Base-by-base conservation (phyloP, 2,797 vertebrate genomes). In the Hybognathus amarus region DNA sequence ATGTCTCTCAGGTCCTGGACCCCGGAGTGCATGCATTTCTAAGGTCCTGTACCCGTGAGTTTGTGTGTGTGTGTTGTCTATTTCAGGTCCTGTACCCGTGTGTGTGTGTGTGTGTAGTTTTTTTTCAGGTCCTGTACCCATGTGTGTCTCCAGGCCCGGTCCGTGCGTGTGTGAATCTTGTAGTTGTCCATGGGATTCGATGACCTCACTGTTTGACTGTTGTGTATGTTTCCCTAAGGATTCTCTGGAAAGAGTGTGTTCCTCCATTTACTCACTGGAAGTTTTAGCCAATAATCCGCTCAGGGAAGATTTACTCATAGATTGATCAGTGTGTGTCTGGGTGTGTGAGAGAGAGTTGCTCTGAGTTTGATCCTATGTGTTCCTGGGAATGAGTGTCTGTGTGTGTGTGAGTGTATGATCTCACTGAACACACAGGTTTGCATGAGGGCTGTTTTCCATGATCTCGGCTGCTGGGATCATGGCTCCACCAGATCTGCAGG, bases 201-300 rank as follows among this genome's bases (percentile, higher is more conserved):
- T 89, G 90, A 90, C 77, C 87, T 91, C 90, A 89, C 80, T 64
- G 36, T 22, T 52, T 30, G 12, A 42, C 42, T 36, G 20, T 24
- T 20, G 52, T 47, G 30, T 36, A 27, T n/a, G n/a, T n/a, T n/a
- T n/a, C n/a, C n/a, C n/a, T 27, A 33, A 50, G 59, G 30, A 20
- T 13, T 77, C 76, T 77, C 18, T 10, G 8, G 38, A 77, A 5
- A 8, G 56, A 64, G 13, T 64, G 59, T 22, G 11, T 77, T 64
- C 59, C 76, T 13, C 24, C 2, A 4, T 27, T 17, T 71, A 24
- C 18, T 77, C 36, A 18, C 24, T 3, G n/a, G 63, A 22, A 12
- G 22, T 27, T 61, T 77, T 56, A 27, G 36, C 7, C 47, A 36
- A 30, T 1, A 30, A 30, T 30, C 30, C 30, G 30, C 30, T 30